Evolutionary conservation across 2,888 invertebrate genomes (phyloP).

Genomic region (Drosophila hawaiiensis): DNA sequence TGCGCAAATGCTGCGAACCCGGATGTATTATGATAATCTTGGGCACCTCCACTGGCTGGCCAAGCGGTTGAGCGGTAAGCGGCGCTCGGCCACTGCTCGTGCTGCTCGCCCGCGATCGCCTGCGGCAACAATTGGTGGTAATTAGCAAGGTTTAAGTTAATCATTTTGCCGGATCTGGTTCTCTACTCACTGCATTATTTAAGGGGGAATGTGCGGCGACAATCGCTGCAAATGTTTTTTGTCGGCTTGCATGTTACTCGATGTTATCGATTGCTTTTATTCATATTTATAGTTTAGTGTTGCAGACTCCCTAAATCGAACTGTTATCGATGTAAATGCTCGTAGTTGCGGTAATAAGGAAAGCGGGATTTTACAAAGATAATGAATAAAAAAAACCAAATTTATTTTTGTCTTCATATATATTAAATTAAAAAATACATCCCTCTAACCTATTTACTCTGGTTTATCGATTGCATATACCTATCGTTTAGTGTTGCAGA

Average conservation of each 20-base stretch:
- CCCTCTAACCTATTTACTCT: too few species aligned
- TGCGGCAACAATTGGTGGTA: background rate
- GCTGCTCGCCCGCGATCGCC: conserved; percentile 72
- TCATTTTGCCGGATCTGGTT: background rate
- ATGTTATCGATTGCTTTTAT: conserved; percentile 24
- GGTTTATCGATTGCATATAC: conserved; percentile 12
- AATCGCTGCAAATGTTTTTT: conserved; percentile 15
- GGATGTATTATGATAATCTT: conserved; percentile 97
- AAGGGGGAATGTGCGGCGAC: conserved; percentile 8
- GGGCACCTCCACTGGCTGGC: conserved; percentile 86
- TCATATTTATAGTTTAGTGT: background rate
- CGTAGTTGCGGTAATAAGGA: background rate
- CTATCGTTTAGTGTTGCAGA: background rate
- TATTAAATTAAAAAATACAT: background rate
- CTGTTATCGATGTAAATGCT: background rate
- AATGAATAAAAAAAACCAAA: background rate
- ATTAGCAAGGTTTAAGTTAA: conserved; percentile 2
- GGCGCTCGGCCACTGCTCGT: conserved; percentile 70
- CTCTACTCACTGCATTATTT: conserved; percentile 50
- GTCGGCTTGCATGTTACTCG: conserved; percentile 17
- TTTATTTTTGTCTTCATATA: background rate
- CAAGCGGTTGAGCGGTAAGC: conserved; percentile 11
- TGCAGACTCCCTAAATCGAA: background rate
- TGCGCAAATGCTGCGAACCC: conserved; percentile 94
- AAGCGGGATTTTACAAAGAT: background rate